Conservation (phyloP, 1,140 invertebrate species). For the Caenorhabditis tropicalis region DNA sequence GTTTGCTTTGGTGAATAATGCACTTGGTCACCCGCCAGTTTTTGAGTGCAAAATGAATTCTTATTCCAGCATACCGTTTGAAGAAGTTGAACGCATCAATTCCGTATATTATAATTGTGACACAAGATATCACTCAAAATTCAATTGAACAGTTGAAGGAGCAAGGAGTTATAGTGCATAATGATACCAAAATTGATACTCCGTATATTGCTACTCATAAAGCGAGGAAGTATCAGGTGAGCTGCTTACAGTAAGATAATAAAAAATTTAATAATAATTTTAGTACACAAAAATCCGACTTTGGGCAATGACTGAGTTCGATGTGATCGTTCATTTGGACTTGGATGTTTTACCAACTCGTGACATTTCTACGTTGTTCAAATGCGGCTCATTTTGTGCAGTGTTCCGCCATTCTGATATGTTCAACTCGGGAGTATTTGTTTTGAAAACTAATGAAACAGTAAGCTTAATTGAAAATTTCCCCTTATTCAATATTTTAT, state of each 20-base stretch:
- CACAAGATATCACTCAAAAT: constrained; percentile 54
- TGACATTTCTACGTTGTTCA: constrained; percentile 58
- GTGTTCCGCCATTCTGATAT: constrained; percentile 63
- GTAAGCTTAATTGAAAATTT: constrained; percentile 36
- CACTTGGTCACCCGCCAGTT: neutral
- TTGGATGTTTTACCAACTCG: constrained; percentile 57
- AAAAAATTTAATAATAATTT: neutral
- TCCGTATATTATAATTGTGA: constrained; percentile 57
- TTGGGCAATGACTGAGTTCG: constrained; percentile 63
- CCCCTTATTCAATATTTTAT: constrained; percentile 5
- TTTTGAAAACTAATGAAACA: constrained; percentile 59
- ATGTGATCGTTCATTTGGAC: constrained; percentile 58
- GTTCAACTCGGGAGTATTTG: constrained; percentile 64
- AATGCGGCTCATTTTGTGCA: constrained; percentile 63
- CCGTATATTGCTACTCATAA: constrained; percentile 58
- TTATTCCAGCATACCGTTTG: constrained; percentile 47
- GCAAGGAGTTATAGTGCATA: constrained; percentile 45
- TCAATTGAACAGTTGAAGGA: constrained; percentile 38
- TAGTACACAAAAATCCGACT: constrained; percentile 65
- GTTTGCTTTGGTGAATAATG: constrained; percentile 27
- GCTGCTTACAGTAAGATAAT: neutral
- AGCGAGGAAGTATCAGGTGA: constrained; percentile 61
- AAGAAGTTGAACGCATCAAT: constrained; percentile 44
- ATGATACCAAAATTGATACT: constrained; percentile 59
- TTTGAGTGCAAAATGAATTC: constrained; percentile 3